phyloP scores from a whole-genome alignment of 1,140 invertebrate genomes.

The Cydia pomonella region DNA sequence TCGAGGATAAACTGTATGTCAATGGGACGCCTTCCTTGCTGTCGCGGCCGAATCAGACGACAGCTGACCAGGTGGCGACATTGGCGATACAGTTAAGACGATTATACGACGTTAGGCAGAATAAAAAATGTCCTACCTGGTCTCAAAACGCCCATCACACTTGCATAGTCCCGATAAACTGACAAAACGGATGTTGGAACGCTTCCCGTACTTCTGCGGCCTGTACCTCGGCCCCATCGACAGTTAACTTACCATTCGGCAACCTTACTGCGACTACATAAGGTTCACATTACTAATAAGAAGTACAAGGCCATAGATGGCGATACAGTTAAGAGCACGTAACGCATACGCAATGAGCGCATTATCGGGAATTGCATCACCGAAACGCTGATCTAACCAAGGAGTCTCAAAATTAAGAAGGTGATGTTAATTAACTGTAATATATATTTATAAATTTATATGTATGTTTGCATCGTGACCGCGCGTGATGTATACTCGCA shows the following conservation, averaged over 20 bases:
- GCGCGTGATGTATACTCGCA: no score
- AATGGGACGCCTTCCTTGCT: no score
- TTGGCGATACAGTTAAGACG: no score
- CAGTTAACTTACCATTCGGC: slow-evolving; percentile 23
- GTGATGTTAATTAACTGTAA: no score
- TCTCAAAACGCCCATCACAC: slow-evolving; percentile 19
- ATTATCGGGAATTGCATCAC: slow-evolving; percentile 67
- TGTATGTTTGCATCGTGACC: no score
- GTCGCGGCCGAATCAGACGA: no score
- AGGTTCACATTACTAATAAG: neutral
- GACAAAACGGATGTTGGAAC: slow-evolving; percentile 4
- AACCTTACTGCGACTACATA: neutral
- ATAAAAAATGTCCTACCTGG: neutral
- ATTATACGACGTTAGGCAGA: no score
- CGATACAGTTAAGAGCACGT: slow-evolving; percentile 66
- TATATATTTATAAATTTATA: no score
- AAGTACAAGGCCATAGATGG: slow-evolving; percentile 54
- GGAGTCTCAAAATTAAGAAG: slow-evolving; percentile 28
- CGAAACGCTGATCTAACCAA: slow-evolving; percentile 24
- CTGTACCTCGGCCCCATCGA: slow-evolving; percentile 30
- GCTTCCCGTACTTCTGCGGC: slow-evolving; percentile 47
- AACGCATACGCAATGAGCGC: slow-evolving; percentile 64
- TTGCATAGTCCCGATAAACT: neutral
- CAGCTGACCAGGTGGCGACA: no score
- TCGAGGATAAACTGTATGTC: no score